Percentiles rank a stretch among this genome's conserved stretches.
Evolutionary conservation across 2,888 invertebrate species (phyloP).

Genomic region (Andrena minutula): DNA sequence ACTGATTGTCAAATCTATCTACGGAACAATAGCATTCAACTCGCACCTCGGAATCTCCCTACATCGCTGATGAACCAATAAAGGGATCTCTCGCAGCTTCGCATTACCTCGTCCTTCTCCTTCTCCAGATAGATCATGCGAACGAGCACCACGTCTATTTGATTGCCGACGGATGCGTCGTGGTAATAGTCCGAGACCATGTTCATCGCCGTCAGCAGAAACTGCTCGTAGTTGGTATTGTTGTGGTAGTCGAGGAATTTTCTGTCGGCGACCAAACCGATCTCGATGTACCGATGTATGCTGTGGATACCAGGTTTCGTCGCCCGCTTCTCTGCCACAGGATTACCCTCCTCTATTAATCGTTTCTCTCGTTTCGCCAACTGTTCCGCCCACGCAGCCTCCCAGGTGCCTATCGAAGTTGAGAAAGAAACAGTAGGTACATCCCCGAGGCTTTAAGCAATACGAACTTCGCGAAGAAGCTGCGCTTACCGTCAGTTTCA

Average conservation of each 20-base stretch:
- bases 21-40: constrained; percentile 26
- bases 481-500: constrained; percentile 75
- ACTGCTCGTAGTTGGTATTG: constrained; percentile 92
- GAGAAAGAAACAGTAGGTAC: neutral
- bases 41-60: neutral
- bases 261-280: constrained; percentile 93
- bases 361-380: constrained; percentile 81
- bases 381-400: constrained; percentile 82
- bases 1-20: constrained; percentile 85
- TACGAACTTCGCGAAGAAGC: neutral
- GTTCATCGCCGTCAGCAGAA: constrained; percentile 95
- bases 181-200: constrained; percentile 94
- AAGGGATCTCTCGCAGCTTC: neutral
- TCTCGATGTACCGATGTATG: constrained; percentile 92
- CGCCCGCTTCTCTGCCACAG: constrained; percentile 70
- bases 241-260: constrained; percentile 94
- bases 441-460: neutral
- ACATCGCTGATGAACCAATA: neutral
- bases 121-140: constrained; percentile 92
- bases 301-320: constrained; percentile 80
- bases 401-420: constrained; percentile 77
- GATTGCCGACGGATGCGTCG: constrained; percentile 94
- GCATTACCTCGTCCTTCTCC: constrained; percentile 85
- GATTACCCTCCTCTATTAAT: constrained; percentile 68
- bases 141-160: constrained; percentile 94